Conservation (phyloP, 2,797 vertebrate genomes). For the Macroramphosus scolopax region DNA sequence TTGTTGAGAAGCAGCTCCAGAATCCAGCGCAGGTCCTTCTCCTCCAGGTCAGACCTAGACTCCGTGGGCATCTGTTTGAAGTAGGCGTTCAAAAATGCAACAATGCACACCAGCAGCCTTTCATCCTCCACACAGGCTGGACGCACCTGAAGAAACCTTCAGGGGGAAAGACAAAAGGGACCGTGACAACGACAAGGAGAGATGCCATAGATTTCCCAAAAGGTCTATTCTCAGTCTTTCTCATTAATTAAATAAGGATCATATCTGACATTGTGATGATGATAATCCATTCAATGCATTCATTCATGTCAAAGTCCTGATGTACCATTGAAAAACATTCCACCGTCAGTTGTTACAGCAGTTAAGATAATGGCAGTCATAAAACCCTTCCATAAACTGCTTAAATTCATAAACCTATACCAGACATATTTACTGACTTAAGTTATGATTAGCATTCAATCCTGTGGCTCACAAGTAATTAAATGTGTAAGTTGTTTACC, state of each 20-base stretch:
- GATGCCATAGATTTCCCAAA: too few relatives aligned
- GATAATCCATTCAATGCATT: too few relatives aligned
- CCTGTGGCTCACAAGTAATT: not conserved
- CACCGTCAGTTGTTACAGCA: not conserved
- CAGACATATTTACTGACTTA: constrained; percentile 11
- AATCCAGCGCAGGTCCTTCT: constrained; percentile 86
- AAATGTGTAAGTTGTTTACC: constrained; percentile 68
- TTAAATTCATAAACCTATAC: constrained; percentile 25
- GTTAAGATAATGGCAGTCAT: constrained; percentile 10
- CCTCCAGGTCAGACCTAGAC: constrained; percentile 62
- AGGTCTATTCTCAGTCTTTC: too few relatives aligned
- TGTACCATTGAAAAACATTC: constrained; percentile 10
- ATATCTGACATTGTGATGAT: too few relatives aligned
- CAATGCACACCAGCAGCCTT: constrained; percentile 87
- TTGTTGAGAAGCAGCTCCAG: constrained; percentile 87
- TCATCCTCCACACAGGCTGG: constrained; percentile 91
- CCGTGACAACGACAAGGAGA: constrained; percentile 15
- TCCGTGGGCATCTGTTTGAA: constrained; percentile 77
- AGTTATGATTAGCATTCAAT: constrained; percentile 1
- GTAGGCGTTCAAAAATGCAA: constrained; percentile 88
- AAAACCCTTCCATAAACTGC: constrained; percentile 1
- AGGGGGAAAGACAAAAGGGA: constrained; percentile 20
- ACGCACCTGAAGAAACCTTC: constrained; percentile 92
- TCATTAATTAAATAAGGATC: too few relatives aligned
- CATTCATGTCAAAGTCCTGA: constrained; percentile 4